These are phyloP conservation scores for Aphis gossypii DNA, from an alignment of 1,140 invertebrate genomes.

Conservation along the genomic window DNA sequence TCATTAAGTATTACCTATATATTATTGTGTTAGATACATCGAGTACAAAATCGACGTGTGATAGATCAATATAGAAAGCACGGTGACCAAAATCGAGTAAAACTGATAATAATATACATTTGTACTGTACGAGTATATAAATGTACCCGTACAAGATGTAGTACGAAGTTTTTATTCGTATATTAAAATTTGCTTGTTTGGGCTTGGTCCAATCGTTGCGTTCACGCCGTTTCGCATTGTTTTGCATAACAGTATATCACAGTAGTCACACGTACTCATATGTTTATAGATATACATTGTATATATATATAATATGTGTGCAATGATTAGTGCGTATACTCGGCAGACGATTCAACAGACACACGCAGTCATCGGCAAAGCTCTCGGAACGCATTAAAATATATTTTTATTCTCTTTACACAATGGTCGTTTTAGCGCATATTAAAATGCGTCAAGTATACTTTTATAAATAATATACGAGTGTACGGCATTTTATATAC, in stretches of 20 bases:
- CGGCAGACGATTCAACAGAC: background rate
- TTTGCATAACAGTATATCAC: background rate
- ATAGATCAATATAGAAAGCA: background rate
- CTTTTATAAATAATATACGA: background rate
- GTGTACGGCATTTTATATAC: background rate
- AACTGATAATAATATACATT: background rate
- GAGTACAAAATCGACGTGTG: background rate
- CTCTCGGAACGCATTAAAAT: background rate
- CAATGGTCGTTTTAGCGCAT: background rate
- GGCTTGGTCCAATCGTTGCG: background rate
- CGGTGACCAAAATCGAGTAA: background rate
- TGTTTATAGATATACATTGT: too few species aligned
- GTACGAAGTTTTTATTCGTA: background rate
- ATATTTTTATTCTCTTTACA: slow-evolving; percentile 13
- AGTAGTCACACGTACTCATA: background rate
- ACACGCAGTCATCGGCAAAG: background rate
- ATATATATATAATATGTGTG: background rate
- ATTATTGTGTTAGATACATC: background rate
- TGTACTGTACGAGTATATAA: background rate
- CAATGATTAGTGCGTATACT: background rate
- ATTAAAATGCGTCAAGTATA: background rate
- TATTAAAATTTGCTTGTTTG: background rate
- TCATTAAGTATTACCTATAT: background rate
- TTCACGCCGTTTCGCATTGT: background rate
- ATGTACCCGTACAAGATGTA: background rate